Conservation (phyloP, 2,888 invertebrate species). For the Heliconius erato region DNA sequence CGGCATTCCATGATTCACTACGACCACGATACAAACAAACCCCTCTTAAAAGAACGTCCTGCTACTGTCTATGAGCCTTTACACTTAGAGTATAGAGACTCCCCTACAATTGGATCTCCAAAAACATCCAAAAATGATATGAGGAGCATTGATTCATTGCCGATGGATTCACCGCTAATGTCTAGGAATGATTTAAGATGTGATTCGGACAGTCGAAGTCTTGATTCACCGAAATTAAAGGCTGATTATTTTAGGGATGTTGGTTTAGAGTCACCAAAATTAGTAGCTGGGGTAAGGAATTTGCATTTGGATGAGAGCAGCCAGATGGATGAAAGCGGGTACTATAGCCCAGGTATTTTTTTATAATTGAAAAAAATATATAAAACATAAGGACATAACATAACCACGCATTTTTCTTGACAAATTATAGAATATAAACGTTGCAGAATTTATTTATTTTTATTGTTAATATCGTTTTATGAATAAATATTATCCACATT, state of each 20-base stretch:
- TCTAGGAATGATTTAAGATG: constrained; percentile 76
- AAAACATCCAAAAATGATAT: constrained; percentile 77
- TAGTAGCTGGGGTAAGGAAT: constrained; percentile 77
- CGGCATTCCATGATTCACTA: constrained; percentile 84
- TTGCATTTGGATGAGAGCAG: constrained; percentile 79
- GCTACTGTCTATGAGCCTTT: constrained; percentile 80
- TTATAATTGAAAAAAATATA: not conserved
- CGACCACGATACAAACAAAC: constrained; percentile 77
- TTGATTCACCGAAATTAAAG: constrained; percentile 79
- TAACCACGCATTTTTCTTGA: too few relatives aligned
- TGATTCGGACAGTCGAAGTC: constrained; percentile 76
- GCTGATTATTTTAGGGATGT: constrained; percentile 76
- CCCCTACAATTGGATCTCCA: constrained; percentile 76
- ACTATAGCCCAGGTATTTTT: constrained; percentile 77
- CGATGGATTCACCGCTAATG: constrained; percentile 79
- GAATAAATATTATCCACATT: too few relatives aligned
- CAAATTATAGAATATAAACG: too few relatives aligned
- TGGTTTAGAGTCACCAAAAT: constrained; percentile 75
- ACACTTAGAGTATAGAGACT: constrained; percentile 79
- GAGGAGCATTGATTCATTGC: constrained; percentile 77
- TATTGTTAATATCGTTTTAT: too few relatives aligned
- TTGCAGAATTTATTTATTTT: too few relatives aligned
- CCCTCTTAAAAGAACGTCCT: constrained; percentile 77
- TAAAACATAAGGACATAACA: not conserved
- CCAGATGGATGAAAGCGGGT: constrained; percentile 83